Evolutionary conservation across 2,797 vertebrate genomes (phyloP), one percentile per base, ranked within the genome.

Genomic region (Hoplostethus atlanticus): DNA sequence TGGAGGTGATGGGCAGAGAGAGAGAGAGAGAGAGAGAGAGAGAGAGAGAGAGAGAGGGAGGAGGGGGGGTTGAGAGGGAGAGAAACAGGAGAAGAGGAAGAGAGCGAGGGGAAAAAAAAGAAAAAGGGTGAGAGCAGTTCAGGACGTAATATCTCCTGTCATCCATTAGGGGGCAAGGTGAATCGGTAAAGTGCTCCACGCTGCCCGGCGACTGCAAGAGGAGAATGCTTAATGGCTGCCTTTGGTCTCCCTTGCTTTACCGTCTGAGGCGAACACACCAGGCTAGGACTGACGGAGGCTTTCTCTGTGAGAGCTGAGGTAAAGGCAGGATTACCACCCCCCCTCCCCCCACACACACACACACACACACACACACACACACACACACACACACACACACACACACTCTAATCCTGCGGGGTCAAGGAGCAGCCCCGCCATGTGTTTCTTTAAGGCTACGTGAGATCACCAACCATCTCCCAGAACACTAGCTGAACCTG

Each of bases 321-420:
- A 13, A 69, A n/a, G 64, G 64, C 50, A n/a, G 87, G 91, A 92
- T 93, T 91, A 93, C 44, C 55, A 40, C 65, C 66, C 72, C 50
- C 34, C 34, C 34, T 5, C 34, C 34, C 34, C 34, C 6, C 1
- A 21, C 21, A 21, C 21, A 21, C 21, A 21, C 21, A 21, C 21
- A 21, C 21, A 21, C 21, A 21, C 21, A 21, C 21, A 21, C 21
- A 21, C 21, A 21, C 21, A 21, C 21, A 21, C 21, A 21, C 21
- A 21, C 21, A 21, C 21, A 21, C 21, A 21, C 21, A 21, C 21
- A 21, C 21, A 21, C 21, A 21, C 21, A 21, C 21, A 21, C 21
- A 21, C 34, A 4, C 6, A 2, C 62, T 83, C 31, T 89, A 93
- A 92, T 91, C 92, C 87, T 0, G n/a, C 36, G 0, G 52, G 84